phyloP scores from a whole-genome alignment of 35 echinoderm and acorn worm species.

The Heliocidaris erythrogramma region DNA sequence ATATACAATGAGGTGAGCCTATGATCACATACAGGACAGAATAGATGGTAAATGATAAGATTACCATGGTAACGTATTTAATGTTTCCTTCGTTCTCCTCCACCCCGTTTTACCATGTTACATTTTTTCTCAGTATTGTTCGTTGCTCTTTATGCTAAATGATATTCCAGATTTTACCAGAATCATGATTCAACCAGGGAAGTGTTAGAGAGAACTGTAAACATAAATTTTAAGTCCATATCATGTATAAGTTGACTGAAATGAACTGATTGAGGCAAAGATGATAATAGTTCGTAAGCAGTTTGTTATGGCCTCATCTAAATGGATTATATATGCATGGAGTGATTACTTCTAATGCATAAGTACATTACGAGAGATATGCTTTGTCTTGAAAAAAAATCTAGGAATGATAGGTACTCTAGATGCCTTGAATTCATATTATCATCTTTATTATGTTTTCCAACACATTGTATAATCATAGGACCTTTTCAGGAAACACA shows the following conservation, averaged over 20 bases:
- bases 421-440: too few relatives aligned
- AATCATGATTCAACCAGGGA: background rate
- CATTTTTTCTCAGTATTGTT: background rate
- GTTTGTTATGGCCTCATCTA: background rate
- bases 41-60: background rate
- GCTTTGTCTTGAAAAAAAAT: too few relatives aligned
- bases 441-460: too few relatives aligned
- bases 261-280: background rate
- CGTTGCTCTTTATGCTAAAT: background rate
- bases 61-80: constrained; percentile 4
- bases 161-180: background rate
- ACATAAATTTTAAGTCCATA: too few relatives aligned
- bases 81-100: background rate
- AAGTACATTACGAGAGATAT: too few relatives aligned
- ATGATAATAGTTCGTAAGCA: background rate
- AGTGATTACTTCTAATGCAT: too few relatives aligned
- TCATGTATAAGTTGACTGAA: too few relatives aligned
- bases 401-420: too few relatives aligned
- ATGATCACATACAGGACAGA: background rate
- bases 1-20: background rate
- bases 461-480: too few relatives aligned
- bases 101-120: background rate
- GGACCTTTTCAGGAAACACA: too few relatives aligned
- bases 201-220: too few relatives aligned
- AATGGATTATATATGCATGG: too few relatives aligned